Evolutionary conservation across 2,797 vertebrate genomes (phyloP), one percentile per base, ranked within the genome.

Genomic region (Pangasius krempfi): DNA sequence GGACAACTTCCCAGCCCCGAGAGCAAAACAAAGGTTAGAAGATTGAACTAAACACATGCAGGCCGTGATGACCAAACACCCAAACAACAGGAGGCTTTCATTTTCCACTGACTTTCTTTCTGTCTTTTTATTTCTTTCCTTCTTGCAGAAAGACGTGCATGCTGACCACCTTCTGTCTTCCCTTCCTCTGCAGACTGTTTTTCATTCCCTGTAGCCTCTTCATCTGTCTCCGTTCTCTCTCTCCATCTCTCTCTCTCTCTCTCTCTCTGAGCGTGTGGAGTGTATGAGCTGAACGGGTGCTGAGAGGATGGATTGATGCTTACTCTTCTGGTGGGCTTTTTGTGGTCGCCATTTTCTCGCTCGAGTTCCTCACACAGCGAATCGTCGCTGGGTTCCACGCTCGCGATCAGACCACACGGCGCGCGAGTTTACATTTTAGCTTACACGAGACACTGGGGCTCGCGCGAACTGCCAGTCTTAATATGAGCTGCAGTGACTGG

Each of bases 331-430:
- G 79, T 82, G 86, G 87, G 84, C 82, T 90, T 86, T 86, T 84
- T 88, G 89, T 37, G 89, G 89, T 90, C 85, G 1, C 56, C 27
- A 79, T 86, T 58, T 75, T 86, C 85, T 86, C n/a, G 79, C 84
- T 76, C 73, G 54, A 47, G 64, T 82, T 90, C 89, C 44, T 60
- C 27, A 30, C 8, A 52, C 58, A 8, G 47, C 33, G 14, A 44
- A 47, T 82, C 52, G 12, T 73, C 52, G 9, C 16, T 4, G 79
- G 62, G n/a, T 40, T 62, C 62, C n/a, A 5, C 78, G 37, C 79
- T 82, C 16, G 52, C 33, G 16, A 60, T 83, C 79, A 60, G 86
- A 88, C 86, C 86, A 83, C 86, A 88, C 54, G 79, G 62, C 12
- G 79, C 20, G 79, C 52, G 27, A 14, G 85, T 86, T 86, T 72